Conservation (phyloP, 2,113 vertebrate genomes). For the Microtus richardsoni region DNA sequence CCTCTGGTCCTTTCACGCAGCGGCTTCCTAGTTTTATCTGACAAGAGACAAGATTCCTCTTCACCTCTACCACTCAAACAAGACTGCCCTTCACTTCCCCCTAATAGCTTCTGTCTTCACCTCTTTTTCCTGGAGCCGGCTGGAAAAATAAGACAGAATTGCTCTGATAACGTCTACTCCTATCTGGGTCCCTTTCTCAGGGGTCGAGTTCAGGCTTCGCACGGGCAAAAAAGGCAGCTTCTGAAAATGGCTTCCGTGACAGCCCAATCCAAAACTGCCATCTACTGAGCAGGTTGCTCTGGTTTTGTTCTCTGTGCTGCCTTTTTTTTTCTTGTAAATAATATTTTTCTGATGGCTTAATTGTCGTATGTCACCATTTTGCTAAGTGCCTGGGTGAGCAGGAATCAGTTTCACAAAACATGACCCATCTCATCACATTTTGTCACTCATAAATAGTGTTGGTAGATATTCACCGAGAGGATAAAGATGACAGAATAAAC, state of each 20-base stretch:
- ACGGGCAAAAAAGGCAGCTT: neutral
- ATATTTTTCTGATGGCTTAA: neutral
- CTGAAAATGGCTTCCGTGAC: neutral
- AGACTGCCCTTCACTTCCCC: neutral
- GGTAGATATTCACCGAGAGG: neutral
- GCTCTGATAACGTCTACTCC: neutral
- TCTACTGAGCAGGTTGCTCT: too few species aligned
- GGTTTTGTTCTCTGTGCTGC: neutral
- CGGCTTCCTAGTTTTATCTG: conserved; percentile 1
- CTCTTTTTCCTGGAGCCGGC: neutral
- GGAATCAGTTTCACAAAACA: neutral
- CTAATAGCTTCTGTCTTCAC: conserved; percentile 25
- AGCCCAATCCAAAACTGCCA: neutral
- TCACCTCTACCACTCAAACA: conserved; percentile 31
- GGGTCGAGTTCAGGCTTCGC: neutral
- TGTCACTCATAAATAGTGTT: neutral
- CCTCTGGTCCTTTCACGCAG: neutral
- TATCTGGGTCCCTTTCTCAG: neutral
- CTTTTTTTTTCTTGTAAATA: neutral
- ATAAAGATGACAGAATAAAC: neutral
- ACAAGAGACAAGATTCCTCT: conserved; percentile 38
- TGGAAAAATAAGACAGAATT: neutral
- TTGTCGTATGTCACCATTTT: neutral
- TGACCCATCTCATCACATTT: neutral
- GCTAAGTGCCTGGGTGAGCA: neutral